These are phyloP conservation scores for Gerris buenoi DNA, from an alignment of 1,140 invertebrate genomes.

Conservation along the genomic window DNA sequence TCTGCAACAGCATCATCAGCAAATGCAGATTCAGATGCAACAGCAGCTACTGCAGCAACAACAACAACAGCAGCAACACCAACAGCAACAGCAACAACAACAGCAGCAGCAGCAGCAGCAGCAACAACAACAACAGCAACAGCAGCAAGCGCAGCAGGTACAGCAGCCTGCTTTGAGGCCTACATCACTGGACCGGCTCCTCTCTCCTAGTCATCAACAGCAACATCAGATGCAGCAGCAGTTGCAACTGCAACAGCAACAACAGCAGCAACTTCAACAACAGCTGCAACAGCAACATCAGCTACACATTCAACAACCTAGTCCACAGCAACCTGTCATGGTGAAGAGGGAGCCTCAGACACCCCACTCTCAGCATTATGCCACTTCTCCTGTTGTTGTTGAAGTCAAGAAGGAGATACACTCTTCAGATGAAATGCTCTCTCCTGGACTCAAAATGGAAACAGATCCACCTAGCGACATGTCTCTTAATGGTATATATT, in stretches of 20 bases:
- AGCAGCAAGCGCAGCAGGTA: conserved; percentile 1
- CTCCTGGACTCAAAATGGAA: conserved; percentile 24
- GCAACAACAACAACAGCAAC: conserved; percentile 11
- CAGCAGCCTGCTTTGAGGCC: conserved; percentile 1
- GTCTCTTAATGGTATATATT: background rate
- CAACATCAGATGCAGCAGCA: background rate
- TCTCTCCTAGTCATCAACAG: background rate
- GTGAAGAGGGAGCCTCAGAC: background rate
- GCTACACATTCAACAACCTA: conserved; percentile 18
- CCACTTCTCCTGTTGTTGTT: conserved; percentile 15
- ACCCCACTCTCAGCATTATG: conserved; percentile 3
- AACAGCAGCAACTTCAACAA: conserved; percentile 22
- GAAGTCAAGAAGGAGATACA: conserved; percentile 37
- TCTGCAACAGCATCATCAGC: background rate
- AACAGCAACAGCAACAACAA: background rate
- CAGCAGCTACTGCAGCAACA: conserved; percentile 4
- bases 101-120: background rate
- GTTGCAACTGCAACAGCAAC: background rate
- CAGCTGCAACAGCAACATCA: conserved; percentile 25
- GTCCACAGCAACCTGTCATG: background rate
- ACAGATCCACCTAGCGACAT: background rate
- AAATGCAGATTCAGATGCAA: conserved; percentile 4
- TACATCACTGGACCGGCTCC: background rate
- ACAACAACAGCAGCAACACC: background rate
- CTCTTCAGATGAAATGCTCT: conserved; percentile 35